These are phyloP conservation scores for Tanytarsus gracilentus DNA, from an alignment of 2,888 invertebrate species.

Conservation along the genomic window DNA sequence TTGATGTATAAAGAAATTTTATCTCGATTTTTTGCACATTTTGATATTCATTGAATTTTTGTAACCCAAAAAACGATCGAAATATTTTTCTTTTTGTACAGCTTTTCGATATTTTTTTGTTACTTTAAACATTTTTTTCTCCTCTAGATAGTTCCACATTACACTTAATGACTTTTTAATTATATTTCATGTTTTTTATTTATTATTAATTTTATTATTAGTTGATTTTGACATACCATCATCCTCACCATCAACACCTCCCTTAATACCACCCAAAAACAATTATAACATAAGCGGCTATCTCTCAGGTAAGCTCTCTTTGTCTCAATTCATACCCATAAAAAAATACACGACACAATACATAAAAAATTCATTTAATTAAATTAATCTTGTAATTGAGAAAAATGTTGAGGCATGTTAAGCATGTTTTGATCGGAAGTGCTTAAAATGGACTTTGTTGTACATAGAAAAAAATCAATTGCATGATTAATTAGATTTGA, in stretches of 20 bases:
- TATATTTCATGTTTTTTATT: conserved; percentile 3
- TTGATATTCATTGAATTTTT: too few relatives aligned
- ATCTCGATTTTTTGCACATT: too few relatives aligned
- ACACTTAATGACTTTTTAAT: not conserved
- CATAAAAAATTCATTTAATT: too few relatives aligned
- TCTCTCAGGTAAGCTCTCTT: conserved; percentile 21
- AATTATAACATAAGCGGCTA: conserved; percentile 24
- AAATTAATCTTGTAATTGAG: too few relatives aligned
- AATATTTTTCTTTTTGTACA: not conserved
- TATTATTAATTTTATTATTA: not conserved
- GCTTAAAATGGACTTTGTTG: not conserved
- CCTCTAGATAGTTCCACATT: too few relatives aligned
- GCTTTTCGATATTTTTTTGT: not conserved
- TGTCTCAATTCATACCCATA: too few relatives aligned
- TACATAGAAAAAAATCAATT: not conserved
- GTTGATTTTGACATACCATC: conserved; percentile 1
- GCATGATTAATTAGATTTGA: conserved; percentile 23
- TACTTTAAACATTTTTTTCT: not conserved
- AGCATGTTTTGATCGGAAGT: too few relatives aligned
- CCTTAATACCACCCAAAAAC: conserved; percentile 19
- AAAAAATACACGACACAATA: too few relatives aligned
- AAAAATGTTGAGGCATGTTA: too few relatives aligned
- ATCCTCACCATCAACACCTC: conserved; percentile 21
- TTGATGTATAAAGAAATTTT: too few relatives aligned
- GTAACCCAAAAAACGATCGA: too few relatives aligned